A percentile compares a stretch with the other conserved stretches of the same genome.
These are phyloP conservation scores for Agriopis aurantiaria DNA, from an alignment of 2,888 invertebrate genomes.

Conservation along the genomic window DNA sequence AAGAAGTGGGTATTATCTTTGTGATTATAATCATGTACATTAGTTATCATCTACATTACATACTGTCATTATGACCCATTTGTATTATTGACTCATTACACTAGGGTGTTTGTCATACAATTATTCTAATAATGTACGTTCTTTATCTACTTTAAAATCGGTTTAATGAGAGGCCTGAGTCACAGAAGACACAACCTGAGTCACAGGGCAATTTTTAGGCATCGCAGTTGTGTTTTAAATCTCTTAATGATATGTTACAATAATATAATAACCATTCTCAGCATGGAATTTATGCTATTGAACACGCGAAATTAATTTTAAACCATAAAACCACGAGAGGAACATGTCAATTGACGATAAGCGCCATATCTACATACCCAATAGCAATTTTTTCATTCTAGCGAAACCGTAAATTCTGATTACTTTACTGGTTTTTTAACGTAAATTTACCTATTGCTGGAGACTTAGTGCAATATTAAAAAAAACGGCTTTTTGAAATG, in stretches of 20 bases:
- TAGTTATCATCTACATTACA: background rate
- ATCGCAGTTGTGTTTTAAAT: background rate
- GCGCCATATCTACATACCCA: too few species aligned
- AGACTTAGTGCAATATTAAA: too few species aligned
- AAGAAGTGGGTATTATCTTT: background rate
- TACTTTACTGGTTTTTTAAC: too few species aligned
- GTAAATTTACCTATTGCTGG: too few species aligned
- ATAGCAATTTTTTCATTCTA: too few species aligned
- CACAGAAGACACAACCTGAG: too few species aligned
- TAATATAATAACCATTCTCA: background rate
- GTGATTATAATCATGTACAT: background rate
- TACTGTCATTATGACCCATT: background rate
- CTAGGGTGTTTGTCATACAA: constrained; percentile 6
- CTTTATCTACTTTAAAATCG: background rate
- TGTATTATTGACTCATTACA: background rate
- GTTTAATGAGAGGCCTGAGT: background rate
- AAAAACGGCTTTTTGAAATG: background rate
- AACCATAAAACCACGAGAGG: too few species aligned
- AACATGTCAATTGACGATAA: too few species aligned
- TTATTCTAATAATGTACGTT: background rate
- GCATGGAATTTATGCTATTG: too few species aligned
- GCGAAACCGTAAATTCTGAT: too few species aligned
- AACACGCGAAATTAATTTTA: too few species aligned
- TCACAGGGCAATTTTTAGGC: background rate
- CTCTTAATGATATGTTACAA: too few species aligned